Conservation (phyloP, 2,888 invertebrate genomes). For the Synergus umbraculus region DNA sequence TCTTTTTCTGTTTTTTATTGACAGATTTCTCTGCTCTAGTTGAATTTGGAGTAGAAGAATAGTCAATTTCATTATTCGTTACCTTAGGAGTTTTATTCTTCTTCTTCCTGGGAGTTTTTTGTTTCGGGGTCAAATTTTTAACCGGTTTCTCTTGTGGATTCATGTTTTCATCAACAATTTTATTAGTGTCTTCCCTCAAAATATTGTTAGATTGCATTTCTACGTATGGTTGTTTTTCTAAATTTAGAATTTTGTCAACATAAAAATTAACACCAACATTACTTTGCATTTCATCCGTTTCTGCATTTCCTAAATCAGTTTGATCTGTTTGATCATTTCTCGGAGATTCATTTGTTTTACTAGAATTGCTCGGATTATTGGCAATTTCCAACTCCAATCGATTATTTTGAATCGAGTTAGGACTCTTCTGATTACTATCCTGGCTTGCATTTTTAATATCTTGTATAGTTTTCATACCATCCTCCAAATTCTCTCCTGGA, state of each 20-base stretch:
- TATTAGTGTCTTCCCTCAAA: not conserved
- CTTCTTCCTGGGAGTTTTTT: not conserved
- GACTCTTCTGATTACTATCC: not conserved
- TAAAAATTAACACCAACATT: not conserved
- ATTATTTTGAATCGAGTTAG: slow-evolving; percentile 15
- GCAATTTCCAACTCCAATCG: slow-evolving; percentile 11
- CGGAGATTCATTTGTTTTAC: slow-evolving; percentile 28
- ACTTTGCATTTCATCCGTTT: not conserved
- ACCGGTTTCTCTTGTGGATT: slow-evolving; percentile 7
- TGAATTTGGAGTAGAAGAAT: not conserved
- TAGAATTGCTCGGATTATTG: slow-evolving; percentile 11
- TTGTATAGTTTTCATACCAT: not conserved
- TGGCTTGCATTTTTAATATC: slow-evolving; percentile 1
- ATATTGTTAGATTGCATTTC: slow-evolving; percentile 21
- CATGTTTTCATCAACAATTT: slow-evolving; percentile 35
- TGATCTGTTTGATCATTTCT: not conserved
- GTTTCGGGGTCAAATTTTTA: not conserved
- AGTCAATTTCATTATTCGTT: not conserved
- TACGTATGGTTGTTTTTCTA: slow-evolving; percentile 34
- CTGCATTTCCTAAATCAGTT: slow-evolving; percentile 18
- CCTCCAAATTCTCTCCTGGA: slow-evolving; percentile 40
- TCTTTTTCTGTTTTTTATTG: not conserved
- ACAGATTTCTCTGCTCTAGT: not conserved
- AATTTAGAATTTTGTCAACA: slow-evolving; percentile 23
- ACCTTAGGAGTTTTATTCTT: not conserved